Evolutionary conservation across 2,888 invertebrate genomes (phyloP).

Genomic region (Lasioglossum zephyrum): DNA sequence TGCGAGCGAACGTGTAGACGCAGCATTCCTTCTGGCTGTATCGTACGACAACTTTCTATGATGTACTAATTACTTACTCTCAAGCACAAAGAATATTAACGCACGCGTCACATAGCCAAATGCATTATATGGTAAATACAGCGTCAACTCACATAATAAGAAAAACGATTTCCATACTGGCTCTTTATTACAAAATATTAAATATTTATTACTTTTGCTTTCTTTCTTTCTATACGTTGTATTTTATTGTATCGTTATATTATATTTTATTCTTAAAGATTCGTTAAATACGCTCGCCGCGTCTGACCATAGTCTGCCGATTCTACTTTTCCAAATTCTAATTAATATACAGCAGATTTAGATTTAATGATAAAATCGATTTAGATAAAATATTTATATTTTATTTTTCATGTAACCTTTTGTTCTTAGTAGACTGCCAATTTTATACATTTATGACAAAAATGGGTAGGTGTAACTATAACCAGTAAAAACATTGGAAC

Average conservation of each 20-base stretch:
- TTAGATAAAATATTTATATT: neutral
- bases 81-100: neutral
- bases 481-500: too few relatives aligned
- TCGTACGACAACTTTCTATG: slow-evolving; percentile 41
- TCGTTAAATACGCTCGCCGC: too few relatives aligned
- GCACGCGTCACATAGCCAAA: neutral
- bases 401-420: too few relatives aligned
- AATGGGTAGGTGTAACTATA: too few relatives aligned
- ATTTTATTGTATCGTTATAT: neutral
- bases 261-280: neutral
- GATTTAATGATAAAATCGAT: neutral
- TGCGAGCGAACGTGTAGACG: slow-evolving; percentile 49
- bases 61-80: neutral
- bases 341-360: neutral
- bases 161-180: neutral
- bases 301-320: too few relatives aligned
- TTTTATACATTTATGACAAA: too few relatives aligned
- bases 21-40: slow-evolving; percentile 42
- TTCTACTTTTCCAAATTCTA: neutral
- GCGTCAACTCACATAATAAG: neutral
- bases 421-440: too few relatives aligned
- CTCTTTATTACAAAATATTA: neutral
- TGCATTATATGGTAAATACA: neutral
- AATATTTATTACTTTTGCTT: neutral
- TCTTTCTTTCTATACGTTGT: neutral